Percentiles rank a stretch among this genome's conserved stretches.
phyloP scores from a whole-genome alignment of 2,888 invertebrate species.

The Drosophila pseudotalamancana region DNA sequence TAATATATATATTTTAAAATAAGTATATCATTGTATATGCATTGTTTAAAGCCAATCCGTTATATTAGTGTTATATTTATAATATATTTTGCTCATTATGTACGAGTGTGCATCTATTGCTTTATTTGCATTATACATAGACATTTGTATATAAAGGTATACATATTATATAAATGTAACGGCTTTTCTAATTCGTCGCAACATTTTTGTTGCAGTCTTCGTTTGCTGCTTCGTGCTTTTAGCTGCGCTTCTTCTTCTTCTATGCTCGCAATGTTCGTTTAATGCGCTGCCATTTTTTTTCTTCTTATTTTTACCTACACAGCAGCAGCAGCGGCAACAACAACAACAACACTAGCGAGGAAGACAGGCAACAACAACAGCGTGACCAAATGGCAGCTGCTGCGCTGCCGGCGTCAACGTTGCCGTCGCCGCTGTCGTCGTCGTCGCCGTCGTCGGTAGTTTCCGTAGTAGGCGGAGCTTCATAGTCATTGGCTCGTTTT shows the following conservation, averaged over 20 bases:
- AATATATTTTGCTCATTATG: background rate
- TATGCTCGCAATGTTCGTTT: conserved; percentile 40
- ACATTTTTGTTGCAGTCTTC: conserved; percentile 4
- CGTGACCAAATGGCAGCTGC: conserved; percentile 53
- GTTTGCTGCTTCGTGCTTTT: conserved; percentile 14
- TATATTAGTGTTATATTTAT: too few species aligned
- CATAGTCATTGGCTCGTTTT: conserved; percentile 82
- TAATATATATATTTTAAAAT: background rate
- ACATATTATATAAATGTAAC: background rate
- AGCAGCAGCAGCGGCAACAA: conserved; percentile 23
- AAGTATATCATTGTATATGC: too few species aligned
- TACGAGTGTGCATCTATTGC: background rate
- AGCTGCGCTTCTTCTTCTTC: conserved; percentile 16
- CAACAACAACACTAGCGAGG: conserved; percentile 27
- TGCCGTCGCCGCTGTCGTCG: conserved; percentile 26
- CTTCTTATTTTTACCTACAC: conserved; percentile 60
- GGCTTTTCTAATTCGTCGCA: conserved; percentile 11
- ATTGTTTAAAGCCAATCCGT: background rate
- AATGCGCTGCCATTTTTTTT: conserved; percentile 64
- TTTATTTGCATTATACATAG: background rate
- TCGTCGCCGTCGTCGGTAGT: conserved; percentile 63
- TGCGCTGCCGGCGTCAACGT: conserved; percentile 31
- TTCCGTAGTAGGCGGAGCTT: conserved; percentile 83
- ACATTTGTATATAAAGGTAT: background rate
- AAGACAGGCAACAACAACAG: conserved; percentile 31